These are phyloP conservation scores for Arizona elegans DNA, from an alignment of 2,113 vertebrate genomes.

Conservation along the genomic window DNA sequence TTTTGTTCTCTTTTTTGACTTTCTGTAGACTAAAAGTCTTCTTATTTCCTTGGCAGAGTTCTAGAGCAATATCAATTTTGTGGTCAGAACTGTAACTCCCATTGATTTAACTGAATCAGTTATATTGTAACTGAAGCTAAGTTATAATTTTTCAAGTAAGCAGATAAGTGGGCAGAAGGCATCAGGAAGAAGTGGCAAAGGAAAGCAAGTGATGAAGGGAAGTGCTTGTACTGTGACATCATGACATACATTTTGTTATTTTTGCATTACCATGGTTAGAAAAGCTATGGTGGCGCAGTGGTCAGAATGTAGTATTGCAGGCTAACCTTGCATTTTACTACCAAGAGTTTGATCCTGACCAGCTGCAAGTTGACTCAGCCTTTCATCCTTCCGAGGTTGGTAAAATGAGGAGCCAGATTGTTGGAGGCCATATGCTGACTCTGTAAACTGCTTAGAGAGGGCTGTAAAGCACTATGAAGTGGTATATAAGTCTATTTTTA, in stretches of 20 bases:
- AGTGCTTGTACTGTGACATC: background rate
- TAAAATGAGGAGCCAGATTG: background rate
- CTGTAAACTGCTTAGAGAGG: too few relatives aligned
- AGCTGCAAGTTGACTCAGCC: background rate
- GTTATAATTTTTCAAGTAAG: background rate
- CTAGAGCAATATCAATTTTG: background rate
- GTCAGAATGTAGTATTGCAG: background rate
- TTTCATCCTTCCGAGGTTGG: background rate
- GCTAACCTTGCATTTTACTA: background rate
- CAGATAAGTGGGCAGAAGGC: background rate
- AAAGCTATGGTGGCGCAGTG: background rate
- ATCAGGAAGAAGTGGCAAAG: background rate
- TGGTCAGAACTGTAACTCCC: background rate
- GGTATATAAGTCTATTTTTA: background rate
- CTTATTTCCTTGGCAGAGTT: background rate
- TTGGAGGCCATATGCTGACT: too few relatives aligned
- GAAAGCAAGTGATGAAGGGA: background rate
- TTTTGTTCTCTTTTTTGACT: background rate
- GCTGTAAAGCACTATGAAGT: too few relatives aligned
- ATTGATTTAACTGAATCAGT: background rate
- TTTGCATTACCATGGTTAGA: background rate
- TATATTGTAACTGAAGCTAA: background rate
- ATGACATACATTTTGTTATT: background rate
- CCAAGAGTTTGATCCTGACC: background rate
- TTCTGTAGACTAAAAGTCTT: background rate